A percentile compares a stretch with the other conserved stretches of the same genome.
These are phyloP conservation scores for Phylloscopus trochiloides DNA, from an alignment of 2,113 vertebrate species.

Conservation along the genomic window DNA sequence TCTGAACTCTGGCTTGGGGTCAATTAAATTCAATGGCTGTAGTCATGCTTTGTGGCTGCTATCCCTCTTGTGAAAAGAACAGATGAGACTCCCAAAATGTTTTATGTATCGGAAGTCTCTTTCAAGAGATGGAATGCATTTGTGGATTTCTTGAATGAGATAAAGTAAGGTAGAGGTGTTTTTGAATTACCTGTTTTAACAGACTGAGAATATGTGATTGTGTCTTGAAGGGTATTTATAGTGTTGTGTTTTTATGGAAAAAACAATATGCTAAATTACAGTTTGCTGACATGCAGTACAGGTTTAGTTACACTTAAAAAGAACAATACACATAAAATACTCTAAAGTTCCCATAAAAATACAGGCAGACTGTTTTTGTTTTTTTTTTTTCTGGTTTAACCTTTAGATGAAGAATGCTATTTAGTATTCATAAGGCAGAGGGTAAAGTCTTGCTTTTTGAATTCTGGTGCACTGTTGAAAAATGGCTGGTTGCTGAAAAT, in stretches of 20 bases:
- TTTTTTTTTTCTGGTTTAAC: neutral
- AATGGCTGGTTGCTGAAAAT: neutral
- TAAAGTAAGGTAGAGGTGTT: neutral
- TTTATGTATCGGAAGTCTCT: neutral
- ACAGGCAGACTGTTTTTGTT: neutral
- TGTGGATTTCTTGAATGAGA: neutral
- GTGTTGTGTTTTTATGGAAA: neutral
- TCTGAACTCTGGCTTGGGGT: neutral
- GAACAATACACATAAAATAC: neutral
- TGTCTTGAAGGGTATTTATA: neutral
- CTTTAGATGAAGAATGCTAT: neutral
- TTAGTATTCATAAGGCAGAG: constrained; percentile 19
- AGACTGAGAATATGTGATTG: neutral
- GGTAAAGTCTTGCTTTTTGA: neutral
- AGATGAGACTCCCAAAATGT: neutral
- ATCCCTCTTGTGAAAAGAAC: neutral
- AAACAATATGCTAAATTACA: neutral
- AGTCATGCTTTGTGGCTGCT: neutral
- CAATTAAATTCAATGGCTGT: neutral
- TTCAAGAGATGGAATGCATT: neutral
- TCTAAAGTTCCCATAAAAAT: neutral
- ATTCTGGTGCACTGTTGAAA: neutral
- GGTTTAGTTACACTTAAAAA: neutral
- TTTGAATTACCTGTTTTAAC: neutral
- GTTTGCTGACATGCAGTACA: neutral